Evolutionary conservation across 1,140 invertebrate species (phyloP), one percentile per base, ranked within the genome.

Genomic region (Bemisia tabaci): DNA sequence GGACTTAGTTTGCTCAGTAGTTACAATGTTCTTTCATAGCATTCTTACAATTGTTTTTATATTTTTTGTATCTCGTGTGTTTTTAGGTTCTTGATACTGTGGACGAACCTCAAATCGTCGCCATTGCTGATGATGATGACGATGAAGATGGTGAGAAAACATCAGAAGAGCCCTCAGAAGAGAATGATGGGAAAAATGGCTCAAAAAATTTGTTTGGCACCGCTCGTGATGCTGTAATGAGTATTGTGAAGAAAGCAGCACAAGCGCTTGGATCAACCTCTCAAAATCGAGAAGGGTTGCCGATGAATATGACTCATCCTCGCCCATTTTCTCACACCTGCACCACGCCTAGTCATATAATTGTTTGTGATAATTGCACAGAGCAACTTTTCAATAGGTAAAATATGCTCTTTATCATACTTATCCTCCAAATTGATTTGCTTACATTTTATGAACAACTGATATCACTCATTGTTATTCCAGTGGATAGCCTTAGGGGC

Each of bases 231-330:
- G 91, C 88, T 0, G 91, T 94, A 2, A 82, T 94, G 69, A 90
- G 86, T 65, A 91, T 95, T 65, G 89, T 95, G 2, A 92, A 92
- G 73, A 93, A 92, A 77, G 91, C 90, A 0, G 90, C 90, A 17
- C 84, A 90, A 77, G 89, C 87, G 21, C 77, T 92, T 64, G 86
- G 85, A 1, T 33, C n/a, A n/a, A 5, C n/a, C 21, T 33, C 62
- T 21, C 2, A 33, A 5, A 63, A n/a, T 5, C 62, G 23, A 22
- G 62, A 9, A 48, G 33, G 33, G 17, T 17, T 48, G 12, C n/a
- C 62, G 1, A n/a, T 21, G 21, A 63, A 33, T 24, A 72, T 2
- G 69, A 72, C 0, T 71, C 71, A 17, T 74, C 75, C 9, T 72
- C 75, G 26, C 71, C 73, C 23, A 12, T 2, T 33, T 2, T 12